A percentile compares a stretch with the other conserved stretches of the same genome.
phyloP scores from a whole-genome alignment of 1,140 invertebrate species.

The Drosophila kikkawai region DNA sequence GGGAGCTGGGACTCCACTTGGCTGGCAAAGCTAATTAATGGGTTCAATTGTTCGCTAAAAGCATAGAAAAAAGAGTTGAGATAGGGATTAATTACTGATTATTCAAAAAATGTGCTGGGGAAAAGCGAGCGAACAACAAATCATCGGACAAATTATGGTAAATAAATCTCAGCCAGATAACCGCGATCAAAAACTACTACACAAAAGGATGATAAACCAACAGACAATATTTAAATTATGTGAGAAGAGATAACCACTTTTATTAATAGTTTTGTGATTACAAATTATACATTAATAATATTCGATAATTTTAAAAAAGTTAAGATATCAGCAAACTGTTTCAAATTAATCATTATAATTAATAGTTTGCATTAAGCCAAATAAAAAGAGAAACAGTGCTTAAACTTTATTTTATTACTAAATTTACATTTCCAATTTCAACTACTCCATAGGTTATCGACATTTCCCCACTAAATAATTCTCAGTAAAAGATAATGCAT shows the following conservation, averaged over 20 bases:
- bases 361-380: background rate
- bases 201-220: background rate
- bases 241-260: background rate
- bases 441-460: background rate
- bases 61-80: slow-evolving; percentile 8
- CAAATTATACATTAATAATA: background rate
- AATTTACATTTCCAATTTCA: background rate
- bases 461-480: slow-evolving; percentile 7
- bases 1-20: slow-evolving; percentile 34
- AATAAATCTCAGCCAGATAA: background rate
- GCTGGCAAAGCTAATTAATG: slow-evolving; percentile 59
- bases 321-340: background rate
- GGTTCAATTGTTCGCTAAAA: slow-evolving; percentile 45
- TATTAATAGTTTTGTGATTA: slow-evolving; percentile 5
- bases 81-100: slow-evolving; percentile 29
- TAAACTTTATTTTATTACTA: no score
- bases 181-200: background rate
- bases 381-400: background rate
- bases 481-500: slow-evolving; percentile 3
- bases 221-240: slow-evolving; percentile 6
- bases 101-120: background rate
- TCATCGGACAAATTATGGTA: slow-evolving; percentile 9
- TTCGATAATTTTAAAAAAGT: background rate
- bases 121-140: slow-evolving; percentile 4
- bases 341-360: background rate